These are phyloP conservation scores for Apodemus speciosus DNA, from an alignment of 2,113 vertebrate species.

Conservation along the genomic window DNA sequence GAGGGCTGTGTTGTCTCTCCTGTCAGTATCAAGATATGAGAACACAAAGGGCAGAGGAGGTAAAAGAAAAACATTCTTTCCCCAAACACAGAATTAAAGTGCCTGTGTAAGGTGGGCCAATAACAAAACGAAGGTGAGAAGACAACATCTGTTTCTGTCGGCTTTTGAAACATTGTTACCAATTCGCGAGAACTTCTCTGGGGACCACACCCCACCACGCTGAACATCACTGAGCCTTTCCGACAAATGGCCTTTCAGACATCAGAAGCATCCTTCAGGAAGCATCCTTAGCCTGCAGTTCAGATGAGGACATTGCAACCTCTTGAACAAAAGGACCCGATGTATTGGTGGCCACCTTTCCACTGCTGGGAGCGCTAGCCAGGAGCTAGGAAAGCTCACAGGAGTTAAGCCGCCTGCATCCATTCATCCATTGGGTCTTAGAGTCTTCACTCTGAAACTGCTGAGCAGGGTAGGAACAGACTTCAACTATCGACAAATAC, in stretches of 20 bases:
- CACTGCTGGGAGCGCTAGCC: conserved; percentile 74
- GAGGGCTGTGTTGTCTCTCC: conserved; percentile 63
- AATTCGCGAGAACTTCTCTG: conserved; percentile 54
- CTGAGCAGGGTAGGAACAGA: conserved; percentile 70
- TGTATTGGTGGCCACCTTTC: neutral
- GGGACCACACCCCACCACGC: conserved; percentile 36
- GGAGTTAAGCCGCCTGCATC: conserved; percentile 67
- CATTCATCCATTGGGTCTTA: conserved; percentile 62
- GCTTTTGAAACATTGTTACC: conserved; percentile 82
- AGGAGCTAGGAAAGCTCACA: conserved; percentile 76
- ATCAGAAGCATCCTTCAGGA: conserved; percentile 48
- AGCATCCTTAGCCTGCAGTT: conserved; percentile 25
- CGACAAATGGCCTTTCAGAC: conserved; percentile 61
- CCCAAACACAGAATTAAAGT: conserved; percentile 64
- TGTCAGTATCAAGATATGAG: conserved; percentile 67
- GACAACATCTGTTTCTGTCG: conserved; percentile 70
- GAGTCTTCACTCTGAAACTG: conserved; percentile 60
- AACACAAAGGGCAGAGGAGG: conserved; percentile 59
- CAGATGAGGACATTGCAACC: conserved; percentile 46
- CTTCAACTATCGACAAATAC: conserved; percentile 79
- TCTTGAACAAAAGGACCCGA: conserved; percentile 29
- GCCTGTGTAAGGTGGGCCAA: conserved; percentile 22
- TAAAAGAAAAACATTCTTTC: conserved; percentile 20
- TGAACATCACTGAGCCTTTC: conserved; percentile 51
- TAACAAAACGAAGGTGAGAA: conserved; percentile 77